These are phyloP conservation scores for Cecidostiba fungosa DNA, from an alignment of 2,888 invertebrate genomes.

Conservation along the genomic window DNA sequence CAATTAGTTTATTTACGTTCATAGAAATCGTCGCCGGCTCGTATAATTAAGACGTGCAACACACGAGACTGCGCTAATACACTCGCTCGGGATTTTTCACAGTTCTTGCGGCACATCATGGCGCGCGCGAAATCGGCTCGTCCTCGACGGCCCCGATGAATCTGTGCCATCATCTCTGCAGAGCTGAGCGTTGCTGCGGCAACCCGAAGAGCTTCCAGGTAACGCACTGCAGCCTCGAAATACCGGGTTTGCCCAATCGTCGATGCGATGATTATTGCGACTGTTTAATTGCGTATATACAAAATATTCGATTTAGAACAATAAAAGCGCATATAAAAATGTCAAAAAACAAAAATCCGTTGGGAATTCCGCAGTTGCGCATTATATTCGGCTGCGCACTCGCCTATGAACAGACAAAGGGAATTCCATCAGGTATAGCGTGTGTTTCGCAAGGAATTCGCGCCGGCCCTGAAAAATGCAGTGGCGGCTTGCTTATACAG, in stretches of 20 bases:
- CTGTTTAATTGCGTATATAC: neutral
- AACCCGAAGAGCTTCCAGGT: slow-evolving; percentile 40
- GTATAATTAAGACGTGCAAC: neutral
- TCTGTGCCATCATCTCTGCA: slow-evolving; percentile 21
- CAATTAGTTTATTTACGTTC: neutral
- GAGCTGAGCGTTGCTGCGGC: neutral
- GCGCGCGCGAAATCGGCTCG: slow-evolving; percentile 11
- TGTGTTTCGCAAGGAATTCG: slow-evolving; percentile 62
- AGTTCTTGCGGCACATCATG: neutral
- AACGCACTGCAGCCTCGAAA: neutral
- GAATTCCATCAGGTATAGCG: slow-evolving; percentile 55
- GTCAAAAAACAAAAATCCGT: neutral
- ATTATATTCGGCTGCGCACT: neutral
- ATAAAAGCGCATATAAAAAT: too few relatives aligned
- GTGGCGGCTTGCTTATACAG: too few relatives aligned
- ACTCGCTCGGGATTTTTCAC: slow-evolving; percentile 15
- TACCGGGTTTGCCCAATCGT: neutral
- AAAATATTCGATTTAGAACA: too few relatives aligned
- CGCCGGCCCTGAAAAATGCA: slow-evolving; percentile 58
- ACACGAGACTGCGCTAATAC: too few relatives aligned
- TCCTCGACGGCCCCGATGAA: slow-evolving; percentile 26
- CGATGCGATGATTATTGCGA: neutral
- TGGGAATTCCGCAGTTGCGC: neutral
- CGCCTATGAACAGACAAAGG: slow-evolving; percentile 48
- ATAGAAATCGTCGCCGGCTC: neutral